Base-by-base conservation (phyloP, 2,888 invertebrate genomes). In the Dynastes tityus region DNA sequence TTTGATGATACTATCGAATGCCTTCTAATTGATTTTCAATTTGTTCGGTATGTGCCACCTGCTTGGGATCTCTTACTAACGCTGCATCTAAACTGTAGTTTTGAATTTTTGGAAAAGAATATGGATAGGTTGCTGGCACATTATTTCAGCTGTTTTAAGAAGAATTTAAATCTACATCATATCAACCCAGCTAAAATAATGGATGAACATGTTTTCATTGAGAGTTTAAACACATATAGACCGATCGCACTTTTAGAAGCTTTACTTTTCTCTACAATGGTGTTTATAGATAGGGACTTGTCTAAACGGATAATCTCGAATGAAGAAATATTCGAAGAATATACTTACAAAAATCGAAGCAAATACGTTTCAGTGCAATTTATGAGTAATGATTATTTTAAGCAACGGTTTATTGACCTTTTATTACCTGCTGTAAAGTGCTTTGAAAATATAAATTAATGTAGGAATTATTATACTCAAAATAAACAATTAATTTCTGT, bases 21-120 rank as follows among this genome's bases (percentile, higher is more conserved):
- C 82, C 85, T 92, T 49, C 85, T 95, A 9, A 91, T 95, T 1
- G 95, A 95, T 86, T 95, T 92, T 84, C 95, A 95, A 87, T 89
- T 94, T 71, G 88, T 91, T 0, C 90, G 92, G 37, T 94, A 92
- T 84, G 91, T 91, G 11, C 93, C 94, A 0, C 92, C 93, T 0
- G 91, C 92, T 37, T 89, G 92, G 51, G 95, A 95, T 83, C 88
- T 93, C 1, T 90, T 92, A 85, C 86, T 91, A 37, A 87, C 91
- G 32, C 86, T 93, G 1, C 90, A 91, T 83, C 89, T 92, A 73
- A 92, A 91, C 83, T 87, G 91, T 45, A 88, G 90, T 13, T 86
- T 88, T 9, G 1, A 87, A 71, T 89, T 90, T 77, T 87, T 92
- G n/a, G 88, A 90, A 81, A 82, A 87, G n/a, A 88, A 92, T 83